Conservation (phyloP, 1,140 invertebrate species). For the Caenorhabditis briggsae region DNA sequence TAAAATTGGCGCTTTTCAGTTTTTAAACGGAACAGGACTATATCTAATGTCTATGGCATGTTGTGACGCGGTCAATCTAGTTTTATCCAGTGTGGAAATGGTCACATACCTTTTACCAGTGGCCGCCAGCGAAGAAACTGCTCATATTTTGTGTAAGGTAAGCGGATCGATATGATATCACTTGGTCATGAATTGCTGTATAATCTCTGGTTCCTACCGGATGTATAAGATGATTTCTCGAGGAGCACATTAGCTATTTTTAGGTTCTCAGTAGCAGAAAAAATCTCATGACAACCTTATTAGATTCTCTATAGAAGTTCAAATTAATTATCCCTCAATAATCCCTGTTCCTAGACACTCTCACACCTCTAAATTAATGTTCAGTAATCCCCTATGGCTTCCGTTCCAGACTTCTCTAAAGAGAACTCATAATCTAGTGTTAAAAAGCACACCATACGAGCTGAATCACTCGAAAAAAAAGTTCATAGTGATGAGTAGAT, state of each 20-base stretch:
- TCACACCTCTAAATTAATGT: not conserved
- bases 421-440: not conserved
- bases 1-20: constrained; percentile 39
- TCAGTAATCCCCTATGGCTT: constrained; percentile 18
- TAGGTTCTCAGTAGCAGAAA: too few species aligned
- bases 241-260: too few species aligned
- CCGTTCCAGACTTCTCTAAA: constrained; percentile 3
- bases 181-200: too few species aligned
- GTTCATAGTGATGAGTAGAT: not conserved
- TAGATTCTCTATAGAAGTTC: not conserved
- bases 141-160: constrained; percentile 18
- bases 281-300: too few species aligned
- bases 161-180: not conserved
- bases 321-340: not conserved
- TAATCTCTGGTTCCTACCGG: too few species aligned
- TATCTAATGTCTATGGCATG: constrained; percentile 59
- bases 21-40: constrained; percentile 57
- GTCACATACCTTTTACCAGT: constrained; percentile 2
- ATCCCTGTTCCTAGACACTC: not conserved
- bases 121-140: not conserved
- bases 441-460: not conserved
- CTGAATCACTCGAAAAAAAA: not conserved
- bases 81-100: constrained; percentile 55
- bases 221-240: too few species aligned
- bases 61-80: constrained; percentile 55